Evolutionary conservation across 2,888 invertebrate genomes (phyloP).

Genomic region (Elmis aenea): DNA sequence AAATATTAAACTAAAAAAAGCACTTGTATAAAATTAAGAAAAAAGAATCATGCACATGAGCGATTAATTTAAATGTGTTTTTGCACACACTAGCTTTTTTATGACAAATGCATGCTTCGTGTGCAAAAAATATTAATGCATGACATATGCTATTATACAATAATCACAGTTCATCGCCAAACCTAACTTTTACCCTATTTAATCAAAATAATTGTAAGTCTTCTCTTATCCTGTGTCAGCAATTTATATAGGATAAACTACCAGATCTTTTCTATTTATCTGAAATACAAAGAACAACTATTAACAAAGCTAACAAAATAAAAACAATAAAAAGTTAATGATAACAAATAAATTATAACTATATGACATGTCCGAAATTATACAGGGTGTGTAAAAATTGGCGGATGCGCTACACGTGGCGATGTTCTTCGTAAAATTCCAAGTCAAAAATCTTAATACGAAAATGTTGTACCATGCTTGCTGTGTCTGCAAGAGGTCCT

Average conservation of each 20-base stretch:
- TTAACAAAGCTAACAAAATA: neutral
- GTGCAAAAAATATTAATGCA: constrained; percentile 8
- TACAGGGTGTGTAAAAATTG: no score
- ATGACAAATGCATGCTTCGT: constrained; percentile 4
- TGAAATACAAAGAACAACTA: constrained; percentile 4
- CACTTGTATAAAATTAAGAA: constrained; percentile 16
- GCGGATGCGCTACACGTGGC: no score
- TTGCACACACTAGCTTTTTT: constrained; percentile 1
- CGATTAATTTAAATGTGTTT: constrained; percentile 8
- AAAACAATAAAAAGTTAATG: constrained; percentile 2
- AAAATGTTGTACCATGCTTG: no score
- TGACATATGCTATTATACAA: constrained; percentile 11
- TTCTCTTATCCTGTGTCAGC: constrained; percentile 19
- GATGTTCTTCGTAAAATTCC: no score
- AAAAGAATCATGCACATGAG: constrained; percentile 12
- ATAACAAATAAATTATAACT: no score
- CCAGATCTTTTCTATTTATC: constrained; percentile 19
- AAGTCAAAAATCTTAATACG: no score
- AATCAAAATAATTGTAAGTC: constrained; percentile 15
- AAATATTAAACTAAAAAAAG: constrained; percentile 20
- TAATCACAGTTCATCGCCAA: constrained; percentile 17
- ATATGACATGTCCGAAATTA: no score
- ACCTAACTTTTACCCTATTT: constrained; percentile 12
- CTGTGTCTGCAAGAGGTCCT: no score
- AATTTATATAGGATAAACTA: constrained; percentile 9